Evolutionary conservation across 2,888 invertebrate genomes (phyloP).

Genomic region (Drosophila monieri): DNA sequence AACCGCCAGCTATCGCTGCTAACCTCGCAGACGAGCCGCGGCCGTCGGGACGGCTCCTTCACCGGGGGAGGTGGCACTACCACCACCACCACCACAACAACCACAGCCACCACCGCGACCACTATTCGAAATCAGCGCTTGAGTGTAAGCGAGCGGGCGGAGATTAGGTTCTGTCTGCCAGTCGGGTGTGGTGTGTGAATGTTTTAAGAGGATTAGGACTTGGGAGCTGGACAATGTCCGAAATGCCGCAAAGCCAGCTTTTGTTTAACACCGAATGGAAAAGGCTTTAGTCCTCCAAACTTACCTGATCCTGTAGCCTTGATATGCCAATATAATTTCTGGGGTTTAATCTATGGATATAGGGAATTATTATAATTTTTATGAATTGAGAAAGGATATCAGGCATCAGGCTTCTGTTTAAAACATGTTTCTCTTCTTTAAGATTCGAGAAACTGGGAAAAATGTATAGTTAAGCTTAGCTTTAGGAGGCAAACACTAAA

Average conservation of each 20-base stretch:
- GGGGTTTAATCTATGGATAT: background rate
- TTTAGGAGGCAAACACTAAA: slow-evolving; percentile 20
- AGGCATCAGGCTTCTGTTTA: too few species aligned
- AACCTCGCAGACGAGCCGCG: slow-evolving; percentile 85
- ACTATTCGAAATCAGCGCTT: slow-evolving; percentile 87
- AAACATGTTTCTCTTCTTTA: too few species aligned
- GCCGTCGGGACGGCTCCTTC: slow-evolving; percentile 85
- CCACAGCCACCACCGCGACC: slow-evolving; percentile 64
- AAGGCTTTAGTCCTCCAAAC: background rate
- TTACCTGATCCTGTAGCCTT: background rate
- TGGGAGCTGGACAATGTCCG: slow-evolving; percentile 4
- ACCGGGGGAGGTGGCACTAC: slow-evolving; percentile 81
- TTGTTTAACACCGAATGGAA: background rate
- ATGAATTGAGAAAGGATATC: background rate
- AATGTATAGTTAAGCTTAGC: too few species aligned
- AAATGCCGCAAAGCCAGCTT: slow-evolving; percentile 25
- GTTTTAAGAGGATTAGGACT: slow-evolving; percentile 7
- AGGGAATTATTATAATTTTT: background rate
- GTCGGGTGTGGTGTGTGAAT: slow-evolving; percentile 30
- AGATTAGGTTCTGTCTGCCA: slow-evolving; percentile 14
- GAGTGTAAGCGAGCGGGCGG: slow-evolving; percentile 87
- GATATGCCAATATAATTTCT: background rate
- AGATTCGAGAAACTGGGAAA: too few species aligned
- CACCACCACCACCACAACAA: slow-evolving; percentile 54
- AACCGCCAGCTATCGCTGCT: slow-evolving; percentile 88